Base-by-base conservation (phyloP, 1,140 invertebrate species). In the Musca domestica region DNA sequence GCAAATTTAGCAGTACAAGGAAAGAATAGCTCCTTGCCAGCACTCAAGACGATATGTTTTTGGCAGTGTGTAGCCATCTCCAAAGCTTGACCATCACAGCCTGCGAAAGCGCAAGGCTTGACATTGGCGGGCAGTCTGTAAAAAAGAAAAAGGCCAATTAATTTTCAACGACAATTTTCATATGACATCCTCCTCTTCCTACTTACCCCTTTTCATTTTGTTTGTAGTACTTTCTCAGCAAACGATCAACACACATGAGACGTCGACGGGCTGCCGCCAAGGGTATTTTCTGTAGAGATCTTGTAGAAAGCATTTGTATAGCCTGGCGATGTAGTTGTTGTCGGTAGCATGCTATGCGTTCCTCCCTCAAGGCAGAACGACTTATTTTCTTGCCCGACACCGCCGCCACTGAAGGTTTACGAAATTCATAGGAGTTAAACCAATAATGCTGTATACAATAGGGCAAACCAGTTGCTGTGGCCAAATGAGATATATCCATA, bases 1-100 rank as follows among this genome's bases (percentile, higher is more conserved):
- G 88, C 88, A 79, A 92, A 93, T 83, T 90, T 94, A 63, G 93
- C 94, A 66, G 93, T 94, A 83, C 95, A 97, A 74, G 93, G 90
- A 70, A 91, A 90, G 83, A 95, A 96, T 52, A 96, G 83, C 71
- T 92, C 87, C 82, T 97, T 95, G 72, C 95, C 92, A 27, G 89
- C 87, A 78, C 95, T 95, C 71, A 90, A 86, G 83, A 94, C 93
- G 68, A 96, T 93, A 83, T 97, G 95, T 66, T 88, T 84, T 17
- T 90, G 83, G 79, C 95, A 96, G 76, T 95, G 91, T 22, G 91
- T 88, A 0, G 94, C 93, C 73, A 96, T 78, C n/a, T 90, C 90
- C 2, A 83, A 77, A 65, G 87, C 85, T 9, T 78, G 82, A 49
- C 74, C 63, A 47, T 67, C 71, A 51, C 80, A 82, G 9, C 67